These are phyloP conservation scores for Tachina fera DNA, from an alignment of 2,888 invertebrate genomes.

Conservation along the genomic window DNA sequence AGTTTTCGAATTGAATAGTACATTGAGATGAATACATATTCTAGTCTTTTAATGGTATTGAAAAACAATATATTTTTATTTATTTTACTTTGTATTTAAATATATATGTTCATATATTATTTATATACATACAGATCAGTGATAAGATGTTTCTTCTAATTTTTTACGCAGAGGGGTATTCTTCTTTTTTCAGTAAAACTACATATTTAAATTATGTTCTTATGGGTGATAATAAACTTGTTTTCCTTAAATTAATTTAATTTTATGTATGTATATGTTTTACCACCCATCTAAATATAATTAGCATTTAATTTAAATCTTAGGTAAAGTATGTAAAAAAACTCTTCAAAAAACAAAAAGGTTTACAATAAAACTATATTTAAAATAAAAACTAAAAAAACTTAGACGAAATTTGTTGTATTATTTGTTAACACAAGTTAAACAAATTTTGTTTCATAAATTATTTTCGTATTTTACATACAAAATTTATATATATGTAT, in stretches of 20 bases:
- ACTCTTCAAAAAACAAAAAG: slow-evolving; percentile 26
- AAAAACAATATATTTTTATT: slow-evolving; percentile 62
- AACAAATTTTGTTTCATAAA: neutral
- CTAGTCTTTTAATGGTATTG: slow-evolving; percentile 32
- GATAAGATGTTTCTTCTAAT: slow-evolving; percentile 44
- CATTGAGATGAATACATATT: neutral
- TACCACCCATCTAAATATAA: slow-evolving; percentile 22
- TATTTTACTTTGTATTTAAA: slow-evolving; percentile 58
- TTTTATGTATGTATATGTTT: slow-evolving; percentile 18
- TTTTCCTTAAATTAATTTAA: slow-evolving; percentile 14
- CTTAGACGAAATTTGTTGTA: neutral
- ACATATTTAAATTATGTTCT: slow-evolving; percentile 33
- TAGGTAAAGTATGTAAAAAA: slow-evolving; percentile 43
- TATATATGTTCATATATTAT: slow-evolving; percentile 48
- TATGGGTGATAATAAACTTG: slow-evolving; percentile 25
- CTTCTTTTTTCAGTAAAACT: slow-evolving; percentile 54
- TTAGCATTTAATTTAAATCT: slow-evolving; percentile 46
- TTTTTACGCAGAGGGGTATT: slow-evolving; percentile 38
- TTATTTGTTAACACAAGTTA: neutral
- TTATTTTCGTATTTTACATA: neutral
- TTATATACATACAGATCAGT: slow-evolving; percentile 66
- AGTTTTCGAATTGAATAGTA: too few species aligned
- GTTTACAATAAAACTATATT: slow-evolving; percentile 10
- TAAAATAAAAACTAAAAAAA: slow-evolving; percentile 4
- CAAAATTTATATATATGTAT: neutral